Evolutionary conservation across 1,140 invertebrate genomes (phyloP).

Genomic region (Colletes latitarsis): DNA sequence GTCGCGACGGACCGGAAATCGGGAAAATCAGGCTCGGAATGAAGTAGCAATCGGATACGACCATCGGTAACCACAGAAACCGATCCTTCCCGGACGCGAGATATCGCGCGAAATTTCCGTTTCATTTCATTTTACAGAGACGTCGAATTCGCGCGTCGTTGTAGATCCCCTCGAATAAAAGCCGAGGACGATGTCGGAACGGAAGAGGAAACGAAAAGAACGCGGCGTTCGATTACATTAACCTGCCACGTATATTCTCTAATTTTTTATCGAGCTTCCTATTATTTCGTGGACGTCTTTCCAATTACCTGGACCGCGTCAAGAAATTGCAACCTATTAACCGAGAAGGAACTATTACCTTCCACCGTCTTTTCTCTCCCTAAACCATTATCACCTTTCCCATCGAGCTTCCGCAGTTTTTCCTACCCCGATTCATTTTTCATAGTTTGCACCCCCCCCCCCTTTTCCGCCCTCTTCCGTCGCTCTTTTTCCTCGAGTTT

Average conservation of each 20-base stretch:
- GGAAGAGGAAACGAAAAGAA: background rate
- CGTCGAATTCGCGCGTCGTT: conserved; percentile 13
- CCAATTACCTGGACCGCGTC: no score
- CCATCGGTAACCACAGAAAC: background rate
- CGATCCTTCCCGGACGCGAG: background rate
- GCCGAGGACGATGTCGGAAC: background rate
- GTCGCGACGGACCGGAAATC: background rate
- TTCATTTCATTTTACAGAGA: conserved; percentile 28
- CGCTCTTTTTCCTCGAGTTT: background rate
- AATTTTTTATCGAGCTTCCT: background rate
- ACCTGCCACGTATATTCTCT: background rate
- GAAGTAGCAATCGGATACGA: conserved; percentile 4
- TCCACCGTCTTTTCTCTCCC: no score
- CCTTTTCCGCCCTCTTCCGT: background rate
- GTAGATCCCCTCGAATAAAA: background rate
- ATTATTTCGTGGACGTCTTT: background rate
- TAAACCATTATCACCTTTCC: background rate
- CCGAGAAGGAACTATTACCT: background rate
- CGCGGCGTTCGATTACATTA: background rate
- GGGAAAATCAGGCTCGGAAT: background rate
- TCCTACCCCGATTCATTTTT: conserved; percentile 3
- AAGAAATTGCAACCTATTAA: no score
- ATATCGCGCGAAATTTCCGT: conserved; percentile 32
- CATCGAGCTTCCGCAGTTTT: background rate
- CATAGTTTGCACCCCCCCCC: background rate